Conservation (phyloP, 2,888 invertebrate genomes). For the Neocrepidodera transversa region DNA sequence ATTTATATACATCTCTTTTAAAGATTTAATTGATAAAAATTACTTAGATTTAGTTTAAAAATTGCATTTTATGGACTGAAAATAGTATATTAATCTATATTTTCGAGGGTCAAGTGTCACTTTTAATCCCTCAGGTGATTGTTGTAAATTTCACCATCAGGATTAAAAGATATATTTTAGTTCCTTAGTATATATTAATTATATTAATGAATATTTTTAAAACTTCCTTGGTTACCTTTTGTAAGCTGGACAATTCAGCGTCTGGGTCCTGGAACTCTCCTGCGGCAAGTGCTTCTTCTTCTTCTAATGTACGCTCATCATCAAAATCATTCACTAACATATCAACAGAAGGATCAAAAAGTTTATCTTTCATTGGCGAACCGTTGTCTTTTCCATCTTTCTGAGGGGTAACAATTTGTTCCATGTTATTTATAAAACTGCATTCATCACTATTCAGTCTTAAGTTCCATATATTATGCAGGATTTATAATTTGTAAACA, state of each 20-base stretch:
- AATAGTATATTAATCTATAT: no score
- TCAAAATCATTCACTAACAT: constrained; percentile 98
- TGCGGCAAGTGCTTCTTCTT: constrained; percentile 94
- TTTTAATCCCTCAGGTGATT: no score
- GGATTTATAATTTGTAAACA: constrained; percentile 4
- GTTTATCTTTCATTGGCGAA: constrained; percentile 62
- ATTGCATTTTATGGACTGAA: no score
- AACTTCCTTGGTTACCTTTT: constrained; percentile 74
- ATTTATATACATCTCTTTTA: no score
- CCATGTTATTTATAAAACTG: constrained; percentile 51
- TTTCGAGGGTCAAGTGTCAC: no score
- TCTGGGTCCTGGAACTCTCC: constrained; percentile 84
- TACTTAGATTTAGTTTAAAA: no score
- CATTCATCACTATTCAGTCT: constrained; percentile 42
- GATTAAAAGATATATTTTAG: no score
- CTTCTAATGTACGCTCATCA: constrained; percentile 95
- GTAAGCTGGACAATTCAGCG: constrained; percentile 87
- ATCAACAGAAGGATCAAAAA: constrained; percentile 93
- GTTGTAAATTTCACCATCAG: no score
- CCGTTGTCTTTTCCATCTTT: constrained; percentile 55
- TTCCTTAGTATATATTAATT: no score
- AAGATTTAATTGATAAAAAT: no score
- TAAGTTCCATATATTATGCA: constrained; percentile 4
- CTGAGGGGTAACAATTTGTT: constrained; percentile 54
- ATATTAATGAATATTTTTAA: no score